Conservation (phyloP, 2,113 vertebrate species). For the Muscicapa adusta region DNA sequence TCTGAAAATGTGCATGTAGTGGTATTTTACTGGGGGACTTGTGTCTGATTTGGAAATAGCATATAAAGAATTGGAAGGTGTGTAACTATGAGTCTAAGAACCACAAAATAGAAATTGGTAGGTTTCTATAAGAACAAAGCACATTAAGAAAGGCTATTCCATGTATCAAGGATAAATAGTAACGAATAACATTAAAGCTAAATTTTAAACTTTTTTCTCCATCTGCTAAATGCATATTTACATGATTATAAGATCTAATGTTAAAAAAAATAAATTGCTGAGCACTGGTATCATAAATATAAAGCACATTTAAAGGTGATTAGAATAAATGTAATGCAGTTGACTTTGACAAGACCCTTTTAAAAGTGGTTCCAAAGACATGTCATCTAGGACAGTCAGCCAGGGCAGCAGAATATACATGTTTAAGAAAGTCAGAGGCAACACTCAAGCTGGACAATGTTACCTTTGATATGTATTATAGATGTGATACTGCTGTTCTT, state of each 20-base stretch:
- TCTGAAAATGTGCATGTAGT: background rate
- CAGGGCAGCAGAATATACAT: background rate
- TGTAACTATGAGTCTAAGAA: background rate
- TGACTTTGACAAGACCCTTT: slow-evolving; percentile 47
- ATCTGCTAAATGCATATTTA: slow-evolving; percentile 27
- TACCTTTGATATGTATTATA: slow-evolving; percentile 40
- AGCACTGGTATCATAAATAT: background rate
- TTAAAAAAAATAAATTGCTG: background rate
- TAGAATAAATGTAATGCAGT: background rate
- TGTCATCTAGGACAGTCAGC: background rate
- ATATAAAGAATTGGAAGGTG: background rate
- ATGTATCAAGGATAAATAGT: background rate
- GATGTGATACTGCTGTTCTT: slow-evolving; percentile 38
- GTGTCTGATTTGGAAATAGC: background rate
- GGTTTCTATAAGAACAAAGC: background rate
- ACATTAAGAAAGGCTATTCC: background rate
- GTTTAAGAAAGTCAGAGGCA: slow-evolving; percentile 2
- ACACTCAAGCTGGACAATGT: background rate
- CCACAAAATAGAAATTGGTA: background rate
- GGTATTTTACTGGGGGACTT: background rate
- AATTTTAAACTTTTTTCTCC: background rate
- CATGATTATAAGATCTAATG: slow-evolving; percentile 21
- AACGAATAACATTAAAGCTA: slow-evolving; percentile 43
- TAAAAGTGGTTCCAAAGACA: slow-evolving; percentile 55
- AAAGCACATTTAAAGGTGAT: slow-evolving; percentile 1